phyloP scores from a whole-genome alignment of 1,140 invertebrate genomes.

The Teleopsis dalmanni region DNA sequence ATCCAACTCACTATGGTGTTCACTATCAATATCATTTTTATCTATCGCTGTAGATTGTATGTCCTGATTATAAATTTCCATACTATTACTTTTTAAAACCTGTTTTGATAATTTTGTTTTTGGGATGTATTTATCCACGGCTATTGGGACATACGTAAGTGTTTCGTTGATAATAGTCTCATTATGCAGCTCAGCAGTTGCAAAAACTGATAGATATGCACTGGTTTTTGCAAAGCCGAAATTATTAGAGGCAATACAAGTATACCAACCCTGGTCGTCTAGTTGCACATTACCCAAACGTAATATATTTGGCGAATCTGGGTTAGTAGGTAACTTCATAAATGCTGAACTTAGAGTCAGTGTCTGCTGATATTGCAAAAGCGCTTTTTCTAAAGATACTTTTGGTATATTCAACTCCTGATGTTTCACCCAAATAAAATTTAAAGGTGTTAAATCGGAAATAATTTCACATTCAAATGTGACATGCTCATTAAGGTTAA shows the following conservation, averaged over 20 bases:
- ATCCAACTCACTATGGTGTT: not conserved
- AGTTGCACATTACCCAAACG: conserved; percentile 71
- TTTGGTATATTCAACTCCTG: too few species aligned
- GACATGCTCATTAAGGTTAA: not conserved
- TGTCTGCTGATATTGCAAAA: too few species aligned
- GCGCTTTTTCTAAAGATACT: too few species aligned
- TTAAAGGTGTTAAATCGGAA: too few species aligned
- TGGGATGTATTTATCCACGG: not conserved
- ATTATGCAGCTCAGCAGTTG: conserved; percentile 50
- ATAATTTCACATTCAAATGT: not conserved
- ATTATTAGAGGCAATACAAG: conserved; percentile 79
- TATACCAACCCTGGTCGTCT: conserved; percentile 86
- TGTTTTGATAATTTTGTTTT: conserved; percentile 2
- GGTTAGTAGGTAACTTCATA: conserved; percentile 8
- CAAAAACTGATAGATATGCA: conserved; percentile 68
- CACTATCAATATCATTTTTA: not conserved
- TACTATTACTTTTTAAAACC: conserved; percentile 47
- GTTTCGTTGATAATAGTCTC: too few species aligned
- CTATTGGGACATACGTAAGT: too few species aligned
- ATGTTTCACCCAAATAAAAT: too few species aligned
- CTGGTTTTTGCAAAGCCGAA: conserved; percentile 68
- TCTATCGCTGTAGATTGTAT: not conserved
- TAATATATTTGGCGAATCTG: conserved; percentile 54
- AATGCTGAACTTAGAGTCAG: not conserved
- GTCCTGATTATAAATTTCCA: not conserved